Evolutionary conservation across 2,113 vertebrate genomes (phyloP).

Genomic region (Gymnocephalus cernua): DNA sequence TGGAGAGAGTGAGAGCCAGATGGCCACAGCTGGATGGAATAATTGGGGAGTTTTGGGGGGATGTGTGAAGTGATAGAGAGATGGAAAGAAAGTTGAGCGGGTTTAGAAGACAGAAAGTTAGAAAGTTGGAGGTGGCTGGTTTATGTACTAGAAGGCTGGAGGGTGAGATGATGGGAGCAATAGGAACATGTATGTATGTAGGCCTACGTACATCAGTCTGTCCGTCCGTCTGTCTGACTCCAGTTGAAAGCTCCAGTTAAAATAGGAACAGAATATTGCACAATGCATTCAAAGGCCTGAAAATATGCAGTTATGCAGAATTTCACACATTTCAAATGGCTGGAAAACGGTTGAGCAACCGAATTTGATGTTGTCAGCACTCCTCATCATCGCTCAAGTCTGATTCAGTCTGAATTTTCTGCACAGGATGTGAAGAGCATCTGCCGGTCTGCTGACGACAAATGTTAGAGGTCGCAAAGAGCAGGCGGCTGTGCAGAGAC

Average conservation of each 20-base stretch:
- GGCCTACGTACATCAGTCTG: no score
- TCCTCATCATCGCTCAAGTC: conserved; percentile 37
- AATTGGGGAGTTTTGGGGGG: neutral
- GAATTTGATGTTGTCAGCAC: conserved; percentile 54
- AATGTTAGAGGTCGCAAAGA: conserved; percentile 41
- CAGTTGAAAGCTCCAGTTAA: neutral
- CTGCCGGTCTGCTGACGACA: conserved; percentile 50
- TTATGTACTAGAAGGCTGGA: conserved; percentile 26
- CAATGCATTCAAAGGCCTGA: neutral
- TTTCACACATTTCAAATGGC: conserved; percentile 26
- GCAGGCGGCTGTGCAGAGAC: conserved; percentile 9
- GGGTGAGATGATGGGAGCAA: conserved; percentile 27
- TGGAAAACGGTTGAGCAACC: conserved; percentile 51
- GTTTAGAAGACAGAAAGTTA: conserved; percentile 4
- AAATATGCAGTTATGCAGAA: conserved; percentile 37
- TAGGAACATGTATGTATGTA: neutral
- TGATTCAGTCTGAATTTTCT: conserved; percentile 66
- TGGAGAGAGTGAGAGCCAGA: conserved; percentile 40
- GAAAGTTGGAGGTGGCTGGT: neutral
- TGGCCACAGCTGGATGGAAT: conserved; percentile 46
- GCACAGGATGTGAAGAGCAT: conserved; percentile 73
- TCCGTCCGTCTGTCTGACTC: no score
- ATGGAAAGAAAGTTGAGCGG: conserved; percentile 13
- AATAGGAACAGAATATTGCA: conserved; percentile 3
- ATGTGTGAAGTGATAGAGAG: conserved; percentile 13